Percentiles rank a stretch among this genome's conserved stretches.
Evolutionary conservation across 1,140 invertebrate genomes (phyloP).

Genomic region (Trichoplusia ni): DNA sequence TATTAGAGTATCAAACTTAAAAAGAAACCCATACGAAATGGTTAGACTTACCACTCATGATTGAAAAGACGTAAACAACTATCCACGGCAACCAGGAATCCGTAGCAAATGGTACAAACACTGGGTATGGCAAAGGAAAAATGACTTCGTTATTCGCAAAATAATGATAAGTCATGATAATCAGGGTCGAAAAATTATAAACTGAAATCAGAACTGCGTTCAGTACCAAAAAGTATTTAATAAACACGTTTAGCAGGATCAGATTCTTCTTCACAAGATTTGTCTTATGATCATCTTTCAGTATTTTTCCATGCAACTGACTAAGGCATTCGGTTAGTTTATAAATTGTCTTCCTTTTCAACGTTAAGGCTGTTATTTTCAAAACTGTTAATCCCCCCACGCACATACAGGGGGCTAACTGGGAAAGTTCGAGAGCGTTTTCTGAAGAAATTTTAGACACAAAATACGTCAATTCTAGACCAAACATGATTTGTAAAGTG

Average conservation of each 20-base stretch:
- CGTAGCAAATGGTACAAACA: constrained; percentile 55
- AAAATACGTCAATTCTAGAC: constrained; percentile 50
- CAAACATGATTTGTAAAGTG: constrained; percentile 40
- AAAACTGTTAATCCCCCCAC: constrained; percentile 50
- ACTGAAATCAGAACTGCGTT: constrained; percentile 55
- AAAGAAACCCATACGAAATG: too few species aligned
- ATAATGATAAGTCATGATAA: constrained; percentile 54
- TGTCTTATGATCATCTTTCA: constrained; percentile 38
- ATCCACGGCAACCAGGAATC: constrained; percentile 49
- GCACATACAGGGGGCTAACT: constrained; percentile 55
- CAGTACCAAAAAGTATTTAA: constrained; percentile 60
- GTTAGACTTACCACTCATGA: constrained; percentile 48
- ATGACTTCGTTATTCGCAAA: constrained; percentile 37
- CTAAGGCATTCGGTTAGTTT: constrained; percentile 41
- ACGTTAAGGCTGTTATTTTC: constrained; percentile 50
- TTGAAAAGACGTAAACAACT: constrained; percentile 52
- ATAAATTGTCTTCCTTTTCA: constrained; percentile 50
- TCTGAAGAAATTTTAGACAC: constrained; percentile 50
- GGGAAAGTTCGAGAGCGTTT: constrained; percentile 55
- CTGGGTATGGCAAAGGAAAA: constrained; percentile 53
- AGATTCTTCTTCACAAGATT: constrained; percentile 44
- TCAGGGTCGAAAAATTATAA: constrained; percentile 59
- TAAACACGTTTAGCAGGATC: constrained; percentile 45
- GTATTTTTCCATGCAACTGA: constrained; percentile 40
- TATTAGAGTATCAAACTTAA: background rate